Evolutionary conservation across 2,888 invertebrate genomes (phyloP).

Genomic region (Aproaerema taeniolella): DNA sequence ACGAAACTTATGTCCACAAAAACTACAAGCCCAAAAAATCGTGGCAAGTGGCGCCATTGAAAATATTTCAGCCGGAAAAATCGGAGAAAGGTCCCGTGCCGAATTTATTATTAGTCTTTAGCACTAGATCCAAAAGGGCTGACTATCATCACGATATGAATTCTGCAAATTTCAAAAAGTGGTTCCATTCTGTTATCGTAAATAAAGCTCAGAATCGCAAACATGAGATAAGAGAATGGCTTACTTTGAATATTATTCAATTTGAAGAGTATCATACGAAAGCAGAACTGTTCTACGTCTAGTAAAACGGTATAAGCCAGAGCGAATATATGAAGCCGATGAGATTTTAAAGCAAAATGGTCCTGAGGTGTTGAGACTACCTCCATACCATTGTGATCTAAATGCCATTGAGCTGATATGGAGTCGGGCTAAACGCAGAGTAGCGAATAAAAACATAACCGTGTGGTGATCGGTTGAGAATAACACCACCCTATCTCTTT

Average conservation of each 20-base stretch:
- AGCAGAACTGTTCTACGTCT: slow-evolving; percentile 20
- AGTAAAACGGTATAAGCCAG: slow-evolving; percentile 20
- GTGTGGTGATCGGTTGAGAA: too few relatives aligned
- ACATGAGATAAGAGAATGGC: slow-evolving; percentile 5
- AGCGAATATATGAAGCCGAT: slow-evolving; percentile 7
- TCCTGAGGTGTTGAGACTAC: slow-evolving; percentile 20
- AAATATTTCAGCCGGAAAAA: slow-evolving; percentile 24
- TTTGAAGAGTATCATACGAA: slow-evolving; percentile 21
- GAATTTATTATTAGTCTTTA: slow-evolving; percentile 20
- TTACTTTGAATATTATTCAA: slow-evolving; percentile 16
- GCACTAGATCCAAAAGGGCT: slow-evolving; percentile 22
- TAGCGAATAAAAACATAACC: neutral
- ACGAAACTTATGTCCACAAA: slow-evolving; percentile 15
- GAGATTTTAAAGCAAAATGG: slow-evolving; percentile 18
- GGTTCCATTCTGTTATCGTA: slow-evolving; percentile 13
- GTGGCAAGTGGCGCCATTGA: slow-evolving; percentile 17
- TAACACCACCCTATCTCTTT: too few relatives aligned
- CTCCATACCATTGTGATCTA: slow-evolving; percentile 20
- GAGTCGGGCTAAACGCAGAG: slow-evolving; percentile 2
- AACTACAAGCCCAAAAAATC: slow-evolving; percentile 15
- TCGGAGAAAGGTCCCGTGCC: slow-evolving; percentile 21
- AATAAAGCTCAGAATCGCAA: slow-evolving; percentile 1
- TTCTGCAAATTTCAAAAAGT: slow-evolving; percentile 19
- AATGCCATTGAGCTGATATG: slow-evolving; percentile 11
- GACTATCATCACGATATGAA: slow-evolving; percentile 26